These are phyloP conservation scores for Diprion similis DNA, from an alignment of 1,140 invertebrate species.

Conservation along the genomic window DNA sequence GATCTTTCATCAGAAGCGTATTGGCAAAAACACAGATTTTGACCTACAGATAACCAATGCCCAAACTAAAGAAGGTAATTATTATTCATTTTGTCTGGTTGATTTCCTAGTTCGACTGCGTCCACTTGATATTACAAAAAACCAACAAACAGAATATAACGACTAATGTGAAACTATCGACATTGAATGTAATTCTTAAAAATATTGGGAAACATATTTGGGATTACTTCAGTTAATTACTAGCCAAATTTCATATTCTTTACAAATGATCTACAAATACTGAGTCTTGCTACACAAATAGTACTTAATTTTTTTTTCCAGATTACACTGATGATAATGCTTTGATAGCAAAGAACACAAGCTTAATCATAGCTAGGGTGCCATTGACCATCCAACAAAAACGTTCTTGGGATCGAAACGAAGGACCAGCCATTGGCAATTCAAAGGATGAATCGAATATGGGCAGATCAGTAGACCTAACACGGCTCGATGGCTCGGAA, in stretches of 20 bases:
- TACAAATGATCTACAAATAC: too few species aligned
- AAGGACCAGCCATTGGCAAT: slow-evolving; percentile 57
- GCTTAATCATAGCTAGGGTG: slow-evolving; percentile 92
- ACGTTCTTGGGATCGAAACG: slow-evolving; percentile 72
- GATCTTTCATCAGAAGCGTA: slow-evolving; percentile 93
- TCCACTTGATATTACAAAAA: too few species aligned
- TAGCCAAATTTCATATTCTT: too few species aligned
- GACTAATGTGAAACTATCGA: too few species aligned
- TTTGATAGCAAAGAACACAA: slow-evolving; percentile 96
- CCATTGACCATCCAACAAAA: slow-evolving; percentile 81
- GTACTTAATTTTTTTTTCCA: slow-evolving; percentile 52
- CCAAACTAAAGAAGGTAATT: slow-evolving; percentile 94
- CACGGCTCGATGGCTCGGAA: slow-evolving; percentile 89
- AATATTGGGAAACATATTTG: too few species aligned
- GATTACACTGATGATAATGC: slow-evolving; percentile 90
- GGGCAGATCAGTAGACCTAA: slow-evolving; percentile 79
- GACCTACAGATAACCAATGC: slow-evolving; percentile 97
- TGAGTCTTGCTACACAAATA: too few species aligned
- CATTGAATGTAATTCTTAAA: too few species aligned
- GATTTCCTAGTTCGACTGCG: too few species aligned
- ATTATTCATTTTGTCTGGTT: background rate
- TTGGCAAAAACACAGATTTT: slow-evolving; percentile 93
- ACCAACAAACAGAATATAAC: too few species aligned
- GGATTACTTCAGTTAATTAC: too few species aligned
- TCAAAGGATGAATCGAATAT: slow-evolving; percentile 64